phyloP scores from a whole-genome alignment of 2,113 vertebrate genomes.

The Perognathus longimembris region DNA sequence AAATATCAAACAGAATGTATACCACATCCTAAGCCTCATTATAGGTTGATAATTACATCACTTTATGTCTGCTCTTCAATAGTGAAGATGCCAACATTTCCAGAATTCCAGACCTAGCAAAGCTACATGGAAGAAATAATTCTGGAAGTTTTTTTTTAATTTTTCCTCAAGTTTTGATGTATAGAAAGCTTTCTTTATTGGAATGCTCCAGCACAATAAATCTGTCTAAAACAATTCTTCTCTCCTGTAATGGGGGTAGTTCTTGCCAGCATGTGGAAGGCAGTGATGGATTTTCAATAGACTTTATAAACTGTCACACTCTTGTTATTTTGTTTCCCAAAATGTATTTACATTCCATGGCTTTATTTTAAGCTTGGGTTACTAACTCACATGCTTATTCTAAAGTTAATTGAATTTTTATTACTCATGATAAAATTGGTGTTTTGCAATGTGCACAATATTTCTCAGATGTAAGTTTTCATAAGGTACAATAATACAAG shows the following conservation, averaged over 20 bases:
- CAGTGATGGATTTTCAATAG: constrained; percentile 66
- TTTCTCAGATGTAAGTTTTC: constrained; percentile 67
- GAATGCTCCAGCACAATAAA: constrained; percentile 54
- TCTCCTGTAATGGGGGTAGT: constrained; percentile 30
- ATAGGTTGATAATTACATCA: background rate
- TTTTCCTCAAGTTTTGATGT: background rate
- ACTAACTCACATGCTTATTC: constrained; percentile 75
- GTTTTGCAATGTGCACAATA: constrained; percentile 75
- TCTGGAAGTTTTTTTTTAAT: background rate
- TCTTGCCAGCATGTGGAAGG: constrained; percentile 42
- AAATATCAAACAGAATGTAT: background rate
- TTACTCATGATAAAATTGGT: constrained; percentile 76
- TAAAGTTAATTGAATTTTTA: constrained; percentile 81
- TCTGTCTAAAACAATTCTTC: constrained; percentile 62
- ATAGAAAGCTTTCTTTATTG: constrained; percentile 5
- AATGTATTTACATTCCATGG: constrained; percentile 72
- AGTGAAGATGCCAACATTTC: background rate
- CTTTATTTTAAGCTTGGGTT: constrained; percentile 74
- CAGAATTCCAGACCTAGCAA: background rate
- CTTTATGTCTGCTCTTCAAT: background rate
- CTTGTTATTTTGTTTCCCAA: constrained; percentile 74
- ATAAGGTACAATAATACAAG: constrained; percentile 54
- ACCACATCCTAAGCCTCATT: background rate
- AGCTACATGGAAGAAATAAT: background rate
- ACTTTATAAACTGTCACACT: constrained; percentile 74